Percentiles rank a stretch among this genome's conserved stretches.
These are phyloP conservation scores for Montipora capitata DNA, from an alignment of 92 coral and sea anemone genomes.

Conservation along the genomic window DNA sequence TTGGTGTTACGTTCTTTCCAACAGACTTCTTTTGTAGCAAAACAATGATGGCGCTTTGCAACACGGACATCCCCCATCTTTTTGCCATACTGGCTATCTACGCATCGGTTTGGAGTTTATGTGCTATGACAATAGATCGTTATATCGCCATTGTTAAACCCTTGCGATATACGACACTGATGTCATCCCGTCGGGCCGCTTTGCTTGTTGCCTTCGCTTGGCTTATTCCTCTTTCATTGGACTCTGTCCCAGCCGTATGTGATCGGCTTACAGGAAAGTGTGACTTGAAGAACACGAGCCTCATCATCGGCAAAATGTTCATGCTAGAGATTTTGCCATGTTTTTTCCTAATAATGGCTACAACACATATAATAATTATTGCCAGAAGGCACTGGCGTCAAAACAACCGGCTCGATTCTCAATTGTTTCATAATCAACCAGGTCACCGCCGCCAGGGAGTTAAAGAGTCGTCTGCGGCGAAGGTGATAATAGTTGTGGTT, in stretches of 20 bases:
- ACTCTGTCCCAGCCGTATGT: slow-evolving; percentile 20
- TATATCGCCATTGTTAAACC: slow-evolving; percentile 33
- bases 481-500: neutral
- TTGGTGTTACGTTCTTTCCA: slow-evolving; percentile 18
- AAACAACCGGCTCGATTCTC: slow-evolving; percentile 8
- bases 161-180: neutral
- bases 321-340: slow-evolving; percentile 34
- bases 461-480: neutral
- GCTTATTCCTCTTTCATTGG: neutral
- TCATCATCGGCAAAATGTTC: neutral
- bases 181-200: slow-evolving; percentile 12
- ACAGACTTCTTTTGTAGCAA: neutral
- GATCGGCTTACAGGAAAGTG: neutral
- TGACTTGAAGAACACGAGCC: neutral
- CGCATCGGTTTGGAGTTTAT: slow-evolving; percentile 17
- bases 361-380: slow-evolving; percentile 2
- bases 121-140: slow-evolving; percentile 25
- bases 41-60: neutral
- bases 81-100: slow-evolving; percentile 4
- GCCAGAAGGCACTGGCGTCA: slow-evolving; percentile 30
- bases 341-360: neutral
- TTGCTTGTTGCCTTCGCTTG: slow-evolving; percentile 2
- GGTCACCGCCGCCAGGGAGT: neutral
- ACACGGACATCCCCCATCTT: neutral
- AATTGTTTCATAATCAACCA: slow-evolving; percentile 4